A percentile compares a stretch with the other conserved stretches of the same genome.
Conservation (phyloP, 2,113 vertebrate genomes). For the Pavo muticus region DNA sequence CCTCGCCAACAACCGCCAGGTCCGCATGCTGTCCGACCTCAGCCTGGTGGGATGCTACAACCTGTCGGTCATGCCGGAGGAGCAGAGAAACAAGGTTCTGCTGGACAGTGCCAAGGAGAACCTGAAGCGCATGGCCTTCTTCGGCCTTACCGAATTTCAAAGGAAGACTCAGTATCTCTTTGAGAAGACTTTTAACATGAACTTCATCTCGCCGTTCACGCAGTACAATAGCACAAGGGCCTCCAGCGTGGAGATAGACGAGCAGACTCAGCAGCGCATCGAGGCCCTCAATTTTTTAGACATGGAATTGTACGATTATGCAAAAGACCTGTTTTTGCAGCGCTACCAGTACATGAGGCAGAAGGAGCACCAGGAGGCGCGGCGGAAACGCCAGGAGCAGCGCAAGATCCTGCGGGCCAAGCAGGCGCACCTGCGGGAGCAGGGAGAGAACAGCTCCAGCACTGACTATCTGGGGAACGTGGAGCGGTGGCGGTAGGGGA, state of each 20-base stretch:
- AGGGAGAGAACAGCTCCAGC: conserved; percentile 62
- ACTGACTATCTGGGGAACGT: conserved; percentile 92
- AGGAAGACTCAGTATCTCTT: conserved; percentile 98
- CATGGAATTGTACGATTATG: conserved; percentile 93
- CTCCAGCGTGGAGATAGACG: conserved; percentile 90
- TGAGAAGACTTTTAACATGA: conserved; percentile 94
- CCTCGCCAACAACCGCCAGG: conserved; percentile 96
- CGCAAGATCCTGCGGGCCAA: conserved; percentile 80
- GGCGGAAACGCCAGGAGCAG: conserved; percentile 90
- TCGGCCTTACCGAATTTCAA: conserved; percentile 96
- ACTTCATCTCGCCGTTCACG: conserved; percentile 94
- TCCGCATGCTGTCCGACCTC: conserved; percentile 96
- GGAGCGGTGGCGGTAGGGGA: conserved; percentile 88
- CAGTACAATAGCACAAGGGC: conserved; percentile 97
- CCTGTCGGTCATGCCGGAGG: conserved; percentile 90
- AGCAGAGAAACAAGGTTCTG: conserved; percentile 90
- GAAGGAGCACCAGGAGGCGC: conserved; percentile 92
- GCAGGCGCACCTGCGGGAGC: conserved; percentile 60
- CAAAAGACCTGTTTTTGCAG: conserved; percentile 96
- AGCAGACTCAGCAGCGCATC: conserved; percentile 88
- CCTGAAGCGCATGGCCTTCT: conserved; percentile 95
- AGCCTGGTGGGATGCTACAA: conserved; percentile 98
- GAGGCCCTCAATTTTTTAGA: conserved; percentile 94
- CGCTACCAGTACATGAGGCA: conserved; percentile 95
- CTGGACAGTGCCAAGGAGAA: conserved; percentile 96